Evolutionary conservation across 2,113 vertebrate species (phyloP).

Genomic region (Pholis gunnellus): DNA sequence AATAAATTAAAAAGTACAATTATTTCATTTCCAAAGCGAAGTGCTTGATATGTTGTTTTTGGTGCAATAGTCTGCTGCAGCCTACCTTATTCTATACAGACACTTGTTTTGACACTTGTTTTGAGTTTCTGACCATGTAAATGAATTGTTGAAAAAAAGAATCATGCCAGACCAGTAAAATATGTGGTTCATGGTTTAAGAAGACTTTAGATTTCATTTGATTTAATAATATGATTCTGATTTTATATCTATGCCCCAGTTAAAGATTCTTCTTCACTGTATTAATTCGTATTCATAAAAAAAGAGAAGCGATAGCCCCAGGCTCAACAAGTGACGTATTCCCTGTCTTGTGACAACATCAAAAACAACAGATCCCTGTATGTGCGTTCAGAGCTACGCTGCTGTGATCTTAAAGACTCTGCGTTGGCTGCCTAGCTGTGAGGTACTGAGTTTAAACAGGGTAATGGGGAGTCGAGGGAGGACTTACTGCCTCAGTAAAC

Average conservation of each 20-base stretch:
- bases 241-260: neutral
- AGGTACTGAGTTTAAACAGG: slow-evolving; percentile 36
- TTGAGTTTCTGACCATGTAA: neutral
- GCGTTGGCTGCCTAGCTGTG: slow-evolving; percentile 11
- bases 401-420: slow-evolving; percentile 35
- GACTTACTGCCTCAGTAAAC: slow-evolving; percentile 51
- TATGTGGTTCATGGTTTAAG: neutral
- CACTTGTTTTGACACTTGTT: neutral
- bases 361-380: slow-evolving; percentile 14
- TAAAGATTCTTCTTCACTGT: neutral
- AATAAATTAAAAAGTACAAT: too few species aligned
- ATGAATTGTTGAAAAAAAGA: neutral
- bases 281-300: neutral
- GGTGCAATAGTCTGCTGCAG: neutral
- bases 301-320: neutral
- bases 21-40: too few species aligned
- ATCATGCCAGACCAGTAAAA: neutral
- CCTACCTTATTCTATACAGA: neutral
- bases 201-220: neutral
- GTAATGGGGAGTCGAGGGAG: slow-evolving; percentile 34
- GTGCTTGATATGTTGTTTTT: neutral
- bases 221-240: neutral
- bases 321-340: slow-evolving; percentile 20
- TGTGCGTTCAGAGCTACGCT: slow-evolving; percentile 22
- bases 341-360: slow-evolving; percentile 14